Percentiles rank a stretch among this genome's conserved stretches.
Conservation (phyloP, 2,113 vertebrate species). For the Ailuropoda melanoleuca region DNA sequence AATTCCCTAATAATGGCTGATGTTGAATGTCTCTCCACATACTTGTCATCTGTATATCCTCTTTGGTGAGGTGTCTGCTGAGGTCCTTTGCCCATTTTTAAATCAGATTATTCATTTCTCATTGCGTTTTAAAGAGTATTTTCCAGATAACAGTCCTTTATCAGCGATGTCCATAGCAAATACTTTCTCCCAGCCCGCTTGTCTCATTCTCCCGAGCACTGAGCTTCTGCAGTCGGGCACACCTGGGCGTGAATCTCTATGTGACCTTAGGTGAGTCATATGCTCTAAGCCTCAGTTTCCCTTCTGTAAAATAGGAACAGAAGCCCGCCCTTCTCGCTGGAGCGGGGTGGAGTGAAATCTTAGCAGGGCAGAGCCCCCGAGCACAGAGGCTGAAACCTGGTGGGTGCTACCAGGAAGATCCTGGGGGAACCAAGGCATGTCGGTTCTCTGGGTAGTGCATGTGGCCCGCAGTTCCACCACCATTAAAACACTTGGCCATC, state of each 20-base stretch:
- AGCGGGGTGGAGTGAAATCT: neutral
- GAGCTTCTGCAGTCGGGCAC: neutral
- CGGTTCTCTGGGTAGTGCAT: rapidly evolving
- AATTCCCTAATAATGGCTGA: neutral
- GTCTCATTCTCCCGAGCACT: neutral
- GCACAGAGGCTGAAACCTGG: neutral
- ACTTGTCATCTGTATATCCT: neutral
- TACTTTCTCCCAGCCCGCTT: neutral
- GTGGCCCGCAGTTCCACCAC: neutral
- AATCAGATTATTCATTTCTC: neutral
- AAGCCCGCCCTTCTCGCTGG: neutral
- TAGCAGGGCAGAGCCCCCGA: rapidly evolving
- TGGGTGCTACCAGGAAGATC: rapidly evolving
- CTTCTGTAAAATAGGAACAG: neutral
- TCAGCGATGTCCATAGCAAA: neutral
- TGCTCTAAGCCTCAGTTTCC: neutral
- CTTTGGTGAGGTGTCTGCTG: neutral
- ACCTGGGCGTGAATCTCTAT: neutral
- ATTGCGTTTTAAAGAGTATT: neutral
- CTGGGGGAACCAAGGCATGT: neutral
- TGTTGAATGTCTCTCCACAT: neutral
- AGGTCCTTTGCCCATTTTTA: neutral
- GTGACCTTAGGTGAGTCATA: neutral
- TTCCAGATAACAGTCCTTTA: neutral
- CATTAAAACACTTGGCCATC: neutral